Conservation (phyloP, 35 echinoderm and acorn worm genomes). For the Ptychodera flava region DNA sequence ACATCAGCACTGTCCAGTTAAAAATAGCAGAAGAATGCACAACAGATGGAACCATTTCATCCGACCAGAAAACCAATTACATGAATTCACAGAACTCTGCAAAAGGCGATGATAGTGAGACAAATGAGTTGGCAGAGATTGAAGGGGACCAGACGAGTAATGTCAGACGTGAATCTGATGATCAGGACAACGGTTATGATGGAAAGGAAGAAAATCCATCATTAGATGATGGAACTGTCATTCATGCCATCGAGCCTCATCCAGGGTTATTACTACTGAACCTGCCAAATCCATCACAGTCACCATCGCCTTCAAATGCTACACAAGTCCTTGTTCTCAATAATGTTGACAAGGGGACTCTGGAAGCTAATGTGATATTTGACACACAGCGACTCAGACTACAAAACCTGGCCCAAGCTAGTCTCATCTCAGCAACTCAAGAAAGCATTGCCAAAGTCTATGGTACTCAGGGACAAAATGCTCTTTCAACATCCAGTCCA, state of each 20-base stretch:
- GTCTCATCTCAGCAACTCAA: slow-evolving; percentile 89
- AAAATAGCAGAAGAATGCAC: background rate
- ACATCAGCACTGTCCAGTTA: background rate
- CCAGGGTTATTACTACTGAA: slow-evolving; percentile 2
- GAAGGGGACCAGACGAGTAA: background rate
- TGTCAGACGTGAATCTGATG: background rate
- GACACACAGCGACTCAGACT: slow-evolving; percentile 51
- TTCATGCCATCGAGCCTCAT: slow-evolving; percentile 21
- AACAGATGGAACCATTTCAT: background rate
- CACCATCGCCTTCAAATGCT: slow-evolving; percentile 9
- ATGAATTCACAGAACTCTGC: background rate
- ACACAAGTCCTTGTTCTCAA: background rate
- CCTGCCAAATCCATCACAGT: slow-evolving; percentile 14
- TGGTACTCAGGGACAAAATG: background rate
- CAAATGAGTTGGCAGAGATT: background rate
- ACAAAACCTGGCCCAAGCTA: slow-evolving; percentile 83
- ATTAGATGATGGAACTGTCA: background rate
- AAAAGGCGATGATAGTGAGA: background rate
- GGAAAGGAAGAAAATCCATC: background rate
- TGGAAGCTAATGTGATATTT: slow-evolving; percentile 1
- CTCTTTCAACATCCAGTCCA: background rate
- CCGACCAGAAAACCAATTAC: background rate
- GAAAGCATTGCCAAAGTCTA: slow-evolving; percentile 78
- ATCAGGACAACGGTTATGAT: background rate
- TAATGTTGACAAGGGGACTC: background rate